Evolutionary conservation across 1,140 invertebrate species (phyloP).

Genomic region (Solenopsis fugax): DNA sequence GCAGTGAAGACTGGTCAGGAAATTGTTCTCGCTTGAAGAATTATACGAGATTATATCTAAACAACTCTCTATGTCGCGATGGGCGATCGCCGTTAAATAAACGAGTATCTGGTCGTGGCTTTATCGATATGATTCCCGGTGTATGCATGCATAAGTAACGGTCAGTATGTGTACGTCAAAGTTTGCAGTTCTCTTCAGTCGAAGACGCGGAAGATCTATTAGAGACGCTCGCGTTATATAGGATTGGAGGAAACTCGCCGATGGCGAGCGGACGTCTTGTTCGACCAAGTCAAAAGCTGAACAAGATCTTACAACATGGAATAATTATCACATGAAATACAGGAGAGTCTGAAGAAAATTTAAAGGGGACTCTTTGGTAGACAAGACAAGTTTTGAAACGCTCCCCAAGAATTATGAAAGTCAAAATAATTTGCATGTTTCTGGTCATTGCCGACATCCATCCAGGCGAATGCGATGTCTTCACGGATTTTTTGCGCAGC

Average conservation of each 20-base stretch:
- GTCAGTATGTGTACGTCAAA: neutral
- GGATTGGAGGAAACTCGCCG: neutral
- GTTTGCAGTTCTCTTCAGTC: slow-evolving; percentile 52
- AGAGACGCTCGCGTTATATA: slow-evolving; percentile 38
- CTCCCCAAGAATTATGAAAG: slow-evolving; percentile 24
- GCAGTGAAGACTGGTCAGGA: neutral
- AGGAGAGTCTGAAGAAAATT: slow-evolving; percentile 30
- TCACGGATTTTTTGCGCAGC: slow-evolving; percentile 65
- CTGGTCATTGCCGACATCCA: slow-evolving; percentile 12
- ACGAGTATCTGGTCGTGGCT: neutral
- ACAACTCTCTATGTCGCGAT: slow-evolving; percentile 9
- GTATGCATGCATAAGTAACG: slow-evolving; percentile 4
- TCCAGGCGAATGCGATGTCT: neutral
- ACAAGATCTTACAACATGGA: slow-evolving; percentile 41
- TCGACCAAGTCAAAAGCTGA: slow-evolving; percentile 10
- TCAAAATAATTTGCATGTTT: neutral
- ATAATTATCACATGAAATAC: neutral
- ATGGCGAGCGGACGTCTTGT: slow-evolving; percentile 48
- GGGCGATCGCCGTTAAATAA: slow-evolving; percentile 24
- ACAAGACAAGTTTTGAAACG: slow-evolving; percentile 1
- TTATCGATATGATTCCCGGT: slow-evolving; percentile 16
- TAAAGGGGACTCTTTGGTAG: neutral
- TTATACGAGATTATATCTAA: slow-evolving; percentile 18
- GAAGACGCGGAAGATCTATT: slow-evolving; percentile 17
- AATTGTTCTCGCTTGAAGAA: neutral